Evolutionary conservation across 2,113 vertebrate genomes (phyloP), one percentile per base, ranked within the genome.

Genomic region (Rostratula benghalensis): DNA sequence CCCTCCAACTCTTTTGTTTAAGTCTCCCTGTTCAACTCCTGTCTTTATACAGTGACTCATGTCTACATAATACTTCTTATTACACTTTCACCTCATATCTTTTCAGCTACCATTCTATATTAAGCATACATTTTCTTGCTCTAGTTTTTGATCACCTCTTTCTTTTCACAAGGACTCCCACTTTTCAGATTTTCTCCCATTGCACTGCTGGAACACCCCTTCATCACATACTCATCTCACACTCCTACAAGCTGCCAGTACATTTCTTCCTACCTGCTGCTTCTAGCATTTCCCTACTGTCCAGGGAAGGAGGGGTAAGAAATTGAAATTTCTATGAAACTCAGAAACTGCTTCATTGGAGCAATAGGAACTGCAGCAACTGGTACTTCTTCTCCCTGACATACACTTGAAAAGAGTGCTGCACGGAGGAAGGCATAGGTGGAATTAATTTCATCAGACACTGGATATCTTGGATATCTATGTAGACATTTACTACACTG

Each of bases 211-310:
- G 75, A 80, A 90, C 82, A 93, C 83, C 83, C 83, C 76, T 90
- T 95, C 90, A 92, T 94, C 95, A 94, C 90, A 94, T 90, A 95
- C 78, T 94, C 86, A 94, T 93, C 65, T 93, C 53, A 0, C 92
- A 95, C 88, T 93, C 92, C 96, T 76, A 90, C 95, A 91, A 92
- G 45, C 60, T 96, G 83, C 46, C 83, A 83, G 73, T 93, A 86
- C 27, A 48, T 93, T 81, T 83, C 77, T 93, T 92, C 77, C 83
- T 96, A 96, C 83, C 95, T 96, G 79, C 64, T 86, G 56, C 82
- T 93, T 95, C 75, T 74, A 95, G 11, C 33, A 45, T 90, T 92
- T 92, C 64, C 78, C 51, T 30, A 39, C 77, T 84, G 73, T 81
- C 76, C 87, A 69, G 19, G 17, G 17, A 88, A 41, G 39, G 11